These are phyloP conservation scores for Thryonomys swinderianus DNA, from an alignment of 2,113 vertebrate species.

Conservation along the genomic window DNA sequence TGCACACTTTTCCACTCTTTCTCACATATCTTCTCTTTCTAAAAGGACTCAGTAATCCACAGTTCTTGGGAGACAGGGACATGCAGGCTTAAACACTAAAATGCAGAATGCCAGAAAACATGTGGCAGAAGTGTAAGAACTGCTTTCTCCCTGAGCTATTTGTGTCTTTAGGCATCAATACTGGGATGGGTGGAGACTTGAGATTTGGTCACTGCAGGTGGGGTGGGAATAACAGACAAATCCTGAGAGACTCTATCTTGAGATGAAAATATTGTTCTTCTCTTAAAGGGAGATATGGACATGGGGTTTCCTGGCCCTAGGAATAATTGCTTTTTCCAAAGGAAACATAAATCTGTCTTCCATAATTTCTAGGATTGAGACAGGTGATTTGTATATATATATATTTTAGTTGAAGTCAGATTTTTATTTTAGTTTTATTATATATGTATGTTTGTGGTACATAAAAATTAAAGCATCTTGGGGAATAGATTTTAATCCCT, in stretches of 20 bases:
- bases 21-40: neutral
- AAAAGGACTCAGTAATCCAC: neutral
- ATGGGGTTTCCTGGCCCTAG: neutral
- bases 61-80: neutral
- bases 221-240: rapidly evolving
- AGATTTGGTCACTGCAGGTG: neutral
- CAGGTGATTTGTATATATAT: neutral
- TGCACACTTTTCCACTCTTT: neutral
- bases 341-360: neutral
- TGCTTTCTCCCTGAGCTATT: neutral
- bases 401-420: neutral
- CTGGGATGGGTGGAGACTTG: neutral
- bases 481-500: neutral
- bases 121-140: neutral
- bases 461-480: too few species aligned
- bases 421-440: neutral
- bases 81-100: too few species aligned
- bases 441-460: too few species aligned
- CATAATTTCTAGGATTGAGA: neutral
- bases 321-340: conserved; percentile 7
- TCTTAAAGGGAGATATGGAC: neutral
- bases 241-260: neutral
- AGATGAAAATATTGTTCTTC: neutral
- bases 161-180: neutral
- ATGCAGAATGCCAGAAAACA: neutral